Conservation (phyloP, 2,888 invertebrate species). For the Stenoptilia bipunctidactyla region DNA sequence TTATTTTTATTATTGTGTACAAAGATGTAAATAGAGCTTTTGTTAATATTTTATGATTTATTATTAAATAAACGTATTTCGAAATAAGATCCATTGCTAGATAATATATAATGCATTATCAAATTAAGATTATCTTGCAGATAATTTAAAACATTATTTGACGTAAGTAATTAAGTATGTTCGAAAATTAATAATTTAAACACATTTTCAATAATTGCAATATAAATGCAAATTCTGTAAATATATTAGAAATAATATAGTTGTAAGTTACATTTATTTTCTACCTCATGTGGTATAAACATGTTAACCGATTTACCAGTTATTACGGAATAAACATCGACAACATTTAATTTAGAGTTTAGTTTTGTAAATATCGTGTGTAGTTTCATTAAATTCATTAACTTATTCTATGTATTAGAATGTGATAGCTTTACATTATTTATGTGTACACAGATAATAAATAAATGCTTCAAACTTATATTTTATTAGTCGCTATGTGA, state of each 20-base stretch:
- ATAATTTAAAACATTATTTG: no score
- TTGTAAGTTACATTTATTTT: slow-evolving; percentile 39
- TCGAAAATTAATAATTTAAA: no score
- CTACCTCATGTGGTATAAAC: slow-evolving; percentile 50
- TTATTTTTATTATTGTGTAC: slow-evolving; percentile 52
- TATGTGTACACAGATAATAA: no score
- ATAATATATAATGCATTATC: not conserved
- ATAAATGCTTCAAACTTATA: no score
- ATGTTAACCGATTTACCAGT: not conserved
- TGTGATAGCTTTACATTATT: slow-evolving; percentile 50
- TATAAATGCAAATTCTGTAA: slow-evolving; percentile 8
- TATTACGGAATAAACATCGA: not conserved
- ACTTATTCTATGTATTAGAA: slow-evolving; percentile 59
- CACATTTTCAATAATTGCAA: no score
- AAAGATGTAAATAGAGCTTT: slow-evolving; percentile 55
- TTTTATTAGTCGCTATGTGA: no score
- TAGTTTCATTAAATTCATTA: slow-evolving; percentile 18
- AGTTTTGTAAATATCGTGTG: slow-evolving; percentile 9
- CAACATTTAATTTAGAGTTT: slow-evolving; percentile 14
- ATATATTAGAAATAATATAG: slow-evolving; percentile 13
- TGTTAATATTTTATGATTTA: slow-evolving; percentile 25
- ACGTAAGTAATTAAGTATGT: no score
- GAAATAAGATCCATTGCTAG: not conserved
- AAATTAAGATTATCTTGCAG: no score
- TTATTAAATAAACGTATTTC: not conserved